These are phyloP conservation scores for Labeo calbasu DNA, from an alignment of 2,797 vertebrate species.

Conservation along the genomic window DNA sequence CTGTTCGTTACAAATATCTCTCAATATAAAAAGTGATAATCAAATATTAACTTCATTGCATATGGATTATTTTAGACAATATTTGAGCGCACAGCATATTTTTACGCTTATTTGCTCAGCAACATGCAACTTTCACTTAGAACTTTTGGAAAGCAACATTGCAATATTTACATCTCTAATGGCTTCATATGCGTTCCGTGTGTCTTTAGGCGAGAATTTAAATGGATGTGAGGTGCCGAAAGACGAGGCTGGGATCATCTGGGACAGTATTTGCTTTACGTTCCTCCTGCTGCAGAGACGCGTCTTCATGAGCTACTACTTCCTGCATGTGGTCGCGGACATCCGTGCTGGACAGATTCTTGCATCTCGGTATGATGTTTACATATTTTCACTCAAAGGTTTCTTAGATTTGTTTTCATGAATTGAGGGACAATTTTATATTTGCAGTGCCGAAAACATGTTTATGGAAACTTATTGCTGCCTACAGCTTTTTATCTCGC, in stretches of 20 bases:
- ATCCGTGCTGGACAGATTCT: slow-evolving; percentile 97
- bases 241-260: slow-evolving; percentile 96
- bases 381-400: not conserved
- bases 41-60: not conserved
- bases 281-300: slow-evolving; percentile 96
- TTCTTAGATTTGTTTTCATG: not conserved
- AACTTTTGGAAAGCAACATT: not conserved
- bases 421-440: not conserved
- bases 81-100: not conserved
- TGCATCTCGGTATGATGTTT: slow-evolving; percentile 86
- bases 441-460: not conserved
- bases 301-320: slow-evolving; percentile 99
- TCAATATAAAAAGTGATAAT: not conserved
- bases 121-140: not conserved
- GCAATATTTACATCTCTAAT: not conserved
- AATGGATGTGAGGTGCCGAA: slow-evolving; percentile 82
- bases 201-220: not conserved
- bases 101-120: not conserved
- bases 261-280: slow-evolving; percentile 99
- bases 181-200: not conserved
- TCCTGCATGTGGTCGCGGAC: slow-evolving; percentile 96
- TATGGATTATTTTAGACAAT: not conserved
- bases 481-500: not conserved
- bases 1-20: not conserved
- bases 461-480: not conserved